phyloP scores from a whole-genome alignment of 2,113 vertebrate genomes.

The Bothrops jararaca region DNA sequence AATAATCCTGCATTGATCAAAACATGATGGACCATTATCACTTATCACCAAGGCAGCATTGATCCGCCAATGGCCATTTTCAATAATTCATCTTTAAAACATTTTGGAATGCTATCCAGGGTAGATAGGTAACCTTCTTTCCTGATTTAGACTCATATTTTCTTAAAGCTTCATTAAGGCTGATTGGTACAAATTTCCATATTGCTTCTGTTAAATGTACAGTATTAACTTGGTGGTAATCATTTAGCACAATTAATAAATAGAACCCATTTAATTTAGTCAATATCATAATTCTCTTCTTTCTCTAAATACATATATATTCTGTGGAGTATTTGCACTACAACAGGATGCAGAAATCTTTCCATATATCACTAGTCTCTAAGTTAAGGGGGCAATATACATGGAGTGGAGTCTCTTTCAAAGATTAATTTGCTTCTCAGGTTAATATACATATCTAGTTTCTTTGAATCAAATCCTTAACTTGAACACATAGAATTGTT shows the following conservation, averaged over 20 bases:
- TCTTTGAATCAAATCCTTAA: neutral
- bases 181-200: neutral
- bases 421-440: neutral
- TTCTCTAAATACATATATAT: neutral
- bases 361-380: neutral
- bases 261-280: neutral
- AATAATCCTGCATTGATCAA: neutral
- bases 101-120: neutral
- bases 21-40: neutral
- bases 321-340: neutral
- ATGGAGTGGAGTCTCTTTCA: neutral
- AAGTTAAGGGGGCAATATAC: neutral
- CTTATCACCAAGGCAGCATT: neutral
- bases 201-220: neutral
- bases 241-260: neutral
- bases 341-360: neutral
- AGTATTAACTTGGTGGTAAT: neutral
- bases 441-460: neutral
- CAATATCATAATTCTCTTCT: neutral
- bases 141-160: neutral
- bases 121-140: neutral
- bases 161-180: neutral
- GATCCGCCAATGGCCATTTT: neutral
- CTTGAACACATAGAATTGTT: neutral
- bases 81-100: neutral